phyloP scores from a whole-genome alignment of 2,797 vertebrate species.

The Brachyalestes nurse region DNA sequence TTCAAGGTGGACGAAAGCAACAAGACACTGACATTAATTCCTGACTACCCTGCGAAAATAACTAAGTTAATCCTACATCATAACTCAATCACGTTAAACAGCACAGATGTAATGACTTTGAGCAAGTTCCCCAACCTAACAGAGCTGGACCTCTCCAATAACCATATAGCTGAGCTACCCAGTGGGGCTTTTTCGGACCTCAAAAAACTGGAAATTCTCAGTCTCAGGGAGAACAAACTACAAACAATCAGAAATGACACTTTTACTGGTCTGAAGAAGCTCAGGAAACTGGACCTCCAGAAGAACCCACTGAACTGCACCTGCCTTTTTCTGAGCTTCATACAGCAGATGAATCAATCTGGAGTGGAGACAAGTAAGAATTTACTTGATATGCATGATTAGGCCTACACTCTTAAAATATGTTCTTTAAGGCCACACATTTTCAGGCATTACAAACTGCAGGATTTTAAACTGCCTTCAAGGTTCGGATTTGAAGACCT shows the following conservation, averaged over 20 bases:
- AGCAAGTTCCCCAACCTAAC: conserved; percentile 68
- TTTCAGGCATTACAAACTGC: too few relatives aligned
- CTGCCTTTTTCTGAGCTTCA: conserved; percentile 72
- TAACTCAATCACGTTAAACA: conserved; percentile 71
- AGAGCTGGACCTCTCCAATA: conserved; percentile 80
- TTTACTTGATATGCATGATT: not conserved
- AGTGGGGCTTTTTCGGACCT: conserved; percentile 75
- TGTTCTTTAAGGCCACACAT: too few relatives aligned
- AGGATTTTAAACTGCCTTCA: too few relatives aligned
- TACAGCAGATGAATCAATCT: conserved; percentile 68
- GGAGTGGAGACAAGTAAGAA: conserved; percentile 76
- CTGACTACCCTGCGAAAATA: conserved; percentile 61
- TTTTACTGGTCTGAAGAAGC: conserved; percentile 55
- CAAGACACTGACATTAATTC: conserved; percentile 70
- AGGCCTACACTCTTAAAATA: too few relatives aligned
- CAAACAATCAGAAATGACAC: conserved; percentile 59
- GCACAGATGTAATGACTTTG: conserved; percentile 68
- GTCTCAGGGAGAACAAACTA: conserved; percentile 73
- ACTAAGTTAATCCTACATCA: conserved; percentile 73
- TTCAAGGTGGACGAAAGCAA: conserved; percentile 56
- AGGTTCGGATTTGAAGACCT: too few relatives aligned
- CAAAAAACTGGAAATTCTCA: conserved; percentile 69
- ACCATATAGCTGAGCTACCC: conserved; percentile 77
- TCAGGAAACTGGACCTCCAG: conserved; percentile 71
- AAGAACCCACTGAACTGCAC: conserved; percentile 88